These are phyloP conservation scores for Gymnocypris eckloni DNA, from an alignment of 2,797 vertebrate species.

Conservation along the genomic window DNA sequence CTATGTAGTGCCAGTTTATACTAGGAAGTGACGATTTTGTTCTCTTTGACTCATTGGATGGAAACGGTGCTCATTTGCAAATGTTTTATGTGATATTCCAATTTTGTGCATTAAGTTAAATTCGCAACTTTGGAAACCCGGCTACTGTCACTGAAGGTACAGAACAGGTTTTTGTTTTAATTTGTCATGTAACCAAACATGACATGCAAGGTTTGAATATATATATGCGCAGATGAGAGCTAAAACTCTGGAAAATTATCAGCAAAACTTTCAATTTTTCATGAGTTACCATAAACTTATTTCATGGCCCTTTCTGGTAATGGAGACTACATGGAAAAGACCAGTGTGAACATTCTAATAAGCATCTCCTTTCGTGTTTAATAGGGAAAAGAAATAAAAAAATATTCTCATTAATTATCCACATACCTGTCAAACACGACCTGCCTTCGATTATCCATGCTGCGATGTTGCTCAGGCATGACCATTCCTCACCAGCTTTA, in stretches of 20 bases:
- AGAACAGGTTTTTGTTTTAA: background rate
- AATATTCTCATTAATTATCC: slow-evolving; percentile 13
- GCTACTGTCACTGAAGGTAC: too few relatives aligned
- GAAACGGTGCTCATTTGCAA: too few relatives aligned
- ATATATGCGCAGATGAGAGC: background rate
- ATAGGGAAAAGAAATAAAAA: background rate
- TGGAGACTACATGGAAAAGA: background rate
- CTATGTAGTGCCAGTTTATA: too few relatives aligned
- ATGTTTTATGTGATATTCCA: too few relatives aligned
- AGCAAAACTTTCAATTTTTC: background rate
- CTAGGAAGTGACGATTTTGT: too few relatives aligned
- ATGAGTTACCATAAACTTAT: background rate
- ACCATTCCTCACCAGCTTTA: background rate
- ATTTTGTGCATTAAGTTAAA: too few relatives aligned
- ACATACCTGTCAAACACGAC: slow-evolving; percentile 1
- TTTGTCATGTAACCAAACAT: background rate
- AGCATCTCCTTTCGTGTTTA: background rate
- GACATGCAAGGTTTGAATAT: background rate
- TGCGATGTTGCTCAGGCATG: slow-evolving; percentile 1
- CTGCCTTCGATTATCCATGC: slow-evolving; percentile 22
- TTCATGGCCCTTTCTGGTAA: background rate
- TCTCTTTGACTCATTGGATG: too few relatives aligned
- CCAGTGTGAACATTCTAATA: background rate
- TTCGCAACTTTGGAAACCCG: too few relatives aligned
- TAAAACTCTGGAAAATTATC: background rate